A percentile compares a stretch with the other conserved stretches of the same genome.
Evolutionary conservation across 2,797 vertebrate species (phyloP).

Genomic region (Falco naumanni): DNA sequence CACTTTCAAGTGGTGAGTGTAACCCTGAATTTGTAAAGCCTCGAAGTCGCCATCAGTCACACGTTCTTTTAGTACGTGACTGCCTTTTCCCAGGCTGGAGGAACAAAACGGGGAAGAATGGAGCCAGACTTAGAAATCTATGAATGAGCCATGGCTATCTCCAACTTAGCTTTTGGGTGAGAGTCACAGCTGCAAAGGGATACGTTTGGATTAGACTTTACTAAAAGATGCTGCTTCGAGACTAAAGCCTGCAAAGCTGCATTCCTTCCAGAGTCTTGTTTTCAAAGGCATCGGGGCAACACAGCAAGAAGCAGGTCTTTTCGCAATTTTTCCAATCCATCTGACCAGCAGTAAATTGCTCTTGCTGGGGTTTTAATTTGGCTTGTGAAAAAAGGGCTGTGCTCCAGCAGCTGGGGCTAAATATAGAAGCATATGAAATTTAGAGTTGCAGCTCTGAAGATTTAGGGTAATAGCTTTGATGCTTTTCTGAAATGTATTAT

Average conservation of each 20-base stretch:
- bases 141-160: not conserved
- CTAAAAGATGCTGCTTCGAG: not conserved
- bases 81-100: not conserved
- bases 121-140: not conserved
- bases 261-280: not conserved
- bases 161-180: not conserved
- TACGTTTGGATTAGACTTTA: not conserved
- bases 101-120: not conserved
- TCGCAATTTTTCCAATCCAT: not conserved
- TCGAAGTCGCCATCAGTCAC: not conserved
- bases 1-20: constrained; percentile 24
- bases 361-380: constrained; percentile 7
- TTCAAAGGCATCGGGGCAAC: not conserved
- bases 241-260: not conserved
- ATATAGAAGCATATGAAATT: not conserved
- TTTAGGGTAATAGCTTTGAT: not conserved
- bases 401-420: not conserved
- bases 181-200: not conserved
- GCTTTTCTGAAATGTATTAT: not conserved
- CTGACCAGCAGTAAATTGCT: not conserved
- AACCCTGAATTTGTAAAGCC: not conserved
- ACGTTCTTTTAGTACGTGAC: not conserved
- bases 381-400: not conserved
- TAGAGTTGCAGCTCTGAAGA: not conserved
- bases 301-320: not conserved